phyloP scores from a whole-genome alignment of 23 tunicate species.

The Trididemnum miniatum region DNA sequence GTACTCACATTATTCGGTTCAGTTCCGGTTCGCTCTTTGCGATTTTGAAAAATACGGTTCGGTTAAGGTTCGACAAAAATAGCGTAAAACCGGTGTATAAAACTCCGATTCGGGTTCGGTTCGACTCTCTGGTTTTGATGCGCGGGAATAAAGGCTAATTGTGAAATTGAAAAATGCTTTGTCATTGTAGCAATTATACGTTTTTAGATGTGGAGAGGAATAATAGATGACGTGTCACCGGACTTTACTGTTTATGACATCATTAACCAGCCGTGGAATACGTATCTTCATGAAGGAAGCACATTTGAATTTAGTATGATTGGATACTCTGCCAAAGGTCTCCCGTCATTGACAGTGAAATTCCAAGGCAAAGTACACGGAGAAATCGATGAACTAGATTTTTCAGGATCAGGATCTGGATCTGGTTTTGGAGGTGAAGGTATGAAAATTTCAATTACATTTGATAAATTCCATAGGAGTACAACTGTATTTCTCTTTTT shows the following conservation, averaged over 20 bases:
- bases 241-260: constrained; percentile 62
- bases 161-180: not conserved
- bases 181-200: not conserved
- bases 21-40: too few species aligned
- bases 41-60: too few species aligned
- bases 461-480: too few species aligned
- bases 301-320: constrained; percentile 31
- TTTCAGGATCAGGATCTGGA: constrained; percentile 3
- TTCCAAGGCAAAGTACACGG: constrained; percentile 53
- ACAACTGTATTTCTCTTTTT: too few species aligned
- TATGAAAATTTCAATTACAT: too few species aligned
- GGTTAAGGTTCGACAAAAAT: too few species aligned
- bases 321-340: constrained; percentile 47
- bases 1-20: too few species aligned
- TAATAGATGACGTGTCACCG: constrained; percentile 30
- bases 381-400: not conserved
- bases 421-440: not conserved
- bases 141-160: too few species aligned
- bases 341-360: constrained; percentile 41
- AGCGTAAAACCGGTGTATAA: too few species aligned
- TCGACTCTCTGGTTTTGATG: too few species aligned
- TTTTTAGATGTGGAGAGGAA: constrained; percentile 39
- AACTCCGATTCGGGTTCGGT: too few species aligned
- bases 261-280: constrained; percentile 55
- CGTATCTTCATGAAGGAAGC: constrained; percentile 25